phyloP scores from a whole-genome alignment of 2,797 vertebrate species.

The Lycodopsis pacificus region DNA sequence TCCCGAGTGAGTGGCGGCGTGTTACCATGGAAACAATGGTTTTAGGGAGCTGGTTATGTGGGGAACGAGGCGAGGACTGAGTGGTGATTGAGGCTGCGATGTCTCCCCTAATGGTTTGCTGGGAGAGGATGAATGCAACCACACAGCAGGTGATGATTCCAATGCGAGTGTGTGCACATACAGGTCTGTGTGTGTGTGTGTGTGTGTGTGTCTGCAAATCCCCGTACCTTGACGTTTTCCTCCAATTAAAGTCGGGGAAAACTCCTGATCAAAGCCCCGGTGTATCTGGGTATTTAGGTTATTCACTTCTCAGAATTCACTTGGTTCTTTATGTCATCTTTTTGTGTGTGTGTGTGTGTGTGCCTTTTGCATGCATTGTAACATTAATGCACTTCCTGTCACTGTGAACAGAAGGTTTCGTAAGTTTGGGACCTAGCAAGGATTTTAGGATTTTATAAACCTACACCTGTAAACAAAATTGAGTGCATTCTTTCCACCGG shows the following conservation, averaged over 20 bases:
- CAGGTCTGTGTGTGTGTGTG: not conserved
- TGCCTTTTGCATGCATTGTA: slow-evolving; percentile 1
- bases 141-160: slow-evolving; percentile 46
- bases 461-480: not conserved
- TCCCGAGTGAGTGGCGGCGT: slow-evolving; percentile 34
- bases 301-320: slow-evolving; percentile 29
- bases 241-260: slow-evolving; percentile 50
- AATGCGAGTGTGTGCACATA: slow-evolving; percentile 1
- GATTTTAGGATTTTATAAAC: not conserved
- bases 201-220: slow-evolving; percentile 25
- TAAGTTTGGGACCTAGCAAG: not conserved
- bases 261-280: not conserved
- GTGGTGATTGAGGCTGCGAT: slow-evolving; percentile 65
- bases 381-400: slow-evolving; percentile 25
- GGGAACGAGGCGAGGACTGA: slow-evolving; percentile 64
- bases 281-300: slow-evolving; percentile 33
- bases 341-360: not conserved
- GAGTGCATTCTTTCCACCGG: not conserved
- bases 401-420: slow-evolving; percentile 4
- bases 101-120: slow-evolving; percentile 59
- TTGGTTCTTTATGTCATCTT: slow-evolving; percentile 26
- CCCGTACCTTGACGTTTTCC: slow-evolving; percentile 27
- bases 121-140: slow-evolving; percentile 51
- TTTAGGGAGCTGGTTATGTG: slow-evolving; percentile 60
- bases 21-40: slow-evolving; percentile 76